Evolutionary conservation across 2,797 vertebrate genomes (phyloP), one percentile per base, ranked within the genome.

Genomic region (Oreortyx pictus): DNA sequence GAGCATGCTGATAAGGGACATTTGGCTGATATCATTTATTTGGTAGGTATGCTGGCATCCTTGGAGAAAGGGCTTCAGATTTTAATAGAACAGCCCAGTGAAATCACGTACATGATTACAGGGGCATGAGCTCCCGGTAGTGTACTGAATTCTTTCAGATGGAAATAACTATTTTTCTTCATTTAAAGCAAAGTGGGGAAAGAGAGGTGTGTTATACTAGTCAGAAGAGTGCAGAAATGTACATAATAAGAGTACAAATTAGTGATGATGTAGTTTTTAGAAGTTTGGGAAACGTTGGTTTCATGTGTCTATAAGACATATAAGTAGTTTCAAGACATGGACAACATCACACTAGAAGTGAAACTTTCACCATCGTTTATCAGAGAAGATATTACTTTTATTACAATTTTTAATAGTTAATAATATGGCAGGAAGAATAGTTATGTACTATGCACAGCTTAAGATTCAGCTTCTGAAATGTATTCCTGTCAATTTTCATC

Each of bases 111-210:
- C 78, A 88, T 41, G 39, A 41, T 41, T 41, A 41, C 13, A 41
- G 39, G 39, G 13, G 39, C 89, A 89, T 92, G 80, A 79, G 52
- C 83, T 62, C 46, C 68, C 85, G 46, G 24, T 85, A 87, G 82
- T 80, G 66, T 31, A 82, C 24, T 61, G 46, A 57, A 85, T 95
- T 95, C 61, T 23, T 88, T 43, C 33, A 47, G 27, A 20, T 75
- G 67, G 65, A 82, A 92, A 68, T 46, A 92, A 66, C 86, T 85
- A 3, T 77, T 90, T 92, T 88, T 95, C 81, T 87, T 93, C 9
- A 85, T 90, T 85, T 87, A 85, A 86, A 39, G 25, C 33, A 75
- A 25, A 84, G 20, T 29, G 14, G 24, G 33, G 50, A 61, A 68
- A 68, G 31, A 61, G 23, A 56, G 6, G 5, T 11, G 14, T 66